Base-by-base conservation (phyloP, 2,797 vertebrate genomes). In the Anabacerthia variegaticeps region DNA sequence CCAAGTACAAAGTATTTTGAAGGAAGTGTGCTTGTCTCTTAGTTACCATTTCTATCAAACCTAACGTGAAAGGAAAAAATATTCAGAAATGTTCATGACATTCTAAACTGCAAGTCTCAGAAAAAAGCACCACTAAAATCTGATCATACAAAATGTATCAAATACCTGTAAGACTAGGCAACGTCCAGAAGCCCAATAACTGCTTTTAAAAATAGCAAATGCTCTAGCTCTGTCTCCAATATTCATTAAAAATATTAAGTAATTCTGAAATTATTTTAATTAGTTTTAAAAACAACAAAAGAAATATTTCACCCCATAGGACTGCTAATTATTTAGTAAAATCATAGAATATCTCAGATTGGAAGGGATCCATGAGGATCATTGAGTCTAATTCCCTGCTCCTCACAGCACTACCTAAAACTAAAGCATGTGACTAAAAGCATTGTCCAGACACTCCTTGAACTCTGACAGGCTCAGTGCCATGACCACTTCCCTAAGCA, bases 61-160 rank as follows among this genome's bases (percentile, higher is more conserved):
- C 22, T 10, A 41, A 6, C 27, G 24, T 61, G 37, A 74, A 71
- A 84, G 6, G 15, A 49, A 85, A 63, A 73, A 77, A 5, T 4
- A 34, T 22, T 65, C 20, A 66, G 20, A 79, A 82, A 61, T 12
- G 28, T 62, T 72, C 19, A 34, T 44, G 15, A 44, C 12, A 46
- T 46, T 65, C 62, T 46, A 55, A 68, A 59, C 4, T 34, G 12
- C 41, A 65, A 51, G 24, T 67, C 74, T 85, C 66, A 76, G 48
- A 76, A 75, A 6, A 2, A 56, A 83, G 10, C 27, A 58, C 13
- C 9, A 41, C 48, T 87, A 69, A 71, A 78, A 75, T 66, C 28
- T 6, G 11, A 81, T 52, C 17, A 27, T 16, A 37, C 1, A 74
- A 81, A 7, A 72, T 0, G 0, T 16, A 78, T 7, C 12, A 78